Evolutionary conservation across 2,888 invertebrate genomes (phyloP).

Genomic region (Mythimna pallens): DNA sequence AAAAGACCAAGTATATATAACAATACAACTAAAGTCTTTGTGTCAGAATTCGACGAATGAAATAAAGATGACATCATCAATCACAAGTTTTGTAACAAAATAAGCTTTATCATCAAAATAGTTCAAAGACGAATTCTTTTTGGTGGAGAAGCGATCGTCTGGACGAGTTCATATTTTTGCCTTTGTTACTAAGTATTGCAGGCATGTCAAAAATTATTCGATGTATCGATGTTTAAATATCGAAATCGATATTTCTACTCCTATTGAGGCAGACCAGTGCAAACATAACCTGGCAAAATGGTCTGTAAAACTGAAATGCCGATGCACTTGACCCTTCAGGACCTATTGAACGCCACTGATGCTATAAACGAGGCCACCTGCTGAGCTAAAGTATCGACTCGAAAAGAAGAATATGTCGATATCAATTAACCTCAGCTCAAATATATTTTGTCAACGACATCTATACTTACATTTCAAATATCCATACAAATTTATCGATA

Average conservation of each 20-base stretch:
- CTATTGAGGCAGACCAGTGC: too few relatives aligned
- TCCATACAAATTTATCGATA: not conserved
- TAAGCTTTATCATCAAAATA: conserved; percentile 24
- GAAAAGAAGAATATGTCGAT: too few relatives aligned
- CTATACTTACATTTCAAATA: not conserved
- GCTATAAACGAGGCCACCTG: too few relatives aligned
- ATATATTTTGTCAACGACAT: not conserved
- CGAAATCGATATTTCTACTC: too few relatives aligned
- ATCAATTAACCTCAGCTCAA: too few relatives aligned
- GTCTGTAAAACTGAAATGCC: too few relatives aligned
- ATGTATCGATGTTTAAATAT: not conserved
- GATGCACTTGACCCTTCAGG: too few relatives aligned
- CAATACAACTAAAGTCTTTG: conserved; percentile 12
- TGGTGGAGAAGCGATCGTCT: conserved; percentile 35
- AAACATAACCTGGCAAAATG: too few relatives aligned
- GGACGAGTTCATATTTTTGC: conserved; percentile 22
- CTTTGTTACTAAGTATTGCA: not conserved
- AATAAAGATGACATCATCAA: conserved; percentile 32
- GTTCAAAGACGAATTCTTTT: conserved; percentile 12
- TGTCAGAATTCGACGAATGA: conserved; percentile 14
- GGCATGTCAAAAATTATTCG: too few relatives aligned
- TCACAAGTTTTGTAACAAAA: conserved; percentile 23
- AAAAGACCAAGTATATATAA: conserved; percentile 11
- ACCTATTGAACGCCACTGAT: too few relatives aligned
- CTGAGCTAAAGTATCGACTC: too few relatives aligned